Base-by-base conservation (phyloP, 1,140 invertebrate species). In the Ostrea denselamellosa region DNA sequence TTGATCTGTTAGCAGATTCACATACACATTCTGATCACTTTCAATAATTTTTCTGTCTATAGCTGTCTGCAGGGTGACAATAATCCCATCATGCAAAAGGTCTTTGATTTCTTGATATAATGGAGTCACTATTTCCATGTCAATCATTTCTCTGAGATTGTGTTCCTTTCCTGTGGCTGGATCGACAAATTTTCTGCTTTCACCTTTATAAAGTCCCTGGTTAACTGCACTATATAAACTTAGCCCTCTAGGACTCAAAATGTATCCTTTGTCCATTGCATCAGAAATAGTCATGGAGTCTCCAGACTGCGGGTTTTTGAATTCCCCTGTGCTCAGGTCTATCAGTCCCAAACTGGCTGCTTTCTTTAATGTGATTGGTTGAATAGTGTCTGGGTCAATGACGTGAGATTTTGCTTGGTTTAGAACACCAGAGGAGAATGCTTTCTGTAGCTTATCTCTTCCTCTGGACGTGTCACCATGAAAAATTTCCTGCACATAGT, bases 211-310 rank as follows among this genome's bases (percentile, higher is more conserved):
- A 0, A 98, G 94, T 3, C 98, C 98, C 95, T 98, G 97, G 94
- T 98, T 97, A 81, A 98, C 96, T 0, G 97, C 97, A 93, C 97
- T 95, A 93, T 98, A 98, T 53, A 98, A 93, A 8, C 97, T 98
- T n/a, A 98, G 83, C 22, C 93, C 93, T 87, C 91, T 93, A n/a
- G 93, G 93, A 87, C 91, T 92, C 4, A 93, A 62, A 82, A 94
- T 93, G 62, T 92, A 94, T 8, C 93, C 93, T 85, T 91, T 92
- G 52, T 92, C 86, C 17, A 98, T 94, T 83, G 98, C 98, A 88
- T 96, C 96, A 94, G 98, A 98, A 90, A 99, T 68, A 44, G 96
- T 97, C 8, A 99, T 92, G 7, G 96, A 94, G 90, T 98, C 97
- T 87, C 98, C 97, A 90, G 96, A 96, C 92, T 97, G 96, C n/a